Percentiles rank a stretch among this genome's conserved stretches.
phyloP scores from a whole-genome alignment of 2,888 invertebrate genomes.

The Hydrotaea cyrtoneurina region DNA sequence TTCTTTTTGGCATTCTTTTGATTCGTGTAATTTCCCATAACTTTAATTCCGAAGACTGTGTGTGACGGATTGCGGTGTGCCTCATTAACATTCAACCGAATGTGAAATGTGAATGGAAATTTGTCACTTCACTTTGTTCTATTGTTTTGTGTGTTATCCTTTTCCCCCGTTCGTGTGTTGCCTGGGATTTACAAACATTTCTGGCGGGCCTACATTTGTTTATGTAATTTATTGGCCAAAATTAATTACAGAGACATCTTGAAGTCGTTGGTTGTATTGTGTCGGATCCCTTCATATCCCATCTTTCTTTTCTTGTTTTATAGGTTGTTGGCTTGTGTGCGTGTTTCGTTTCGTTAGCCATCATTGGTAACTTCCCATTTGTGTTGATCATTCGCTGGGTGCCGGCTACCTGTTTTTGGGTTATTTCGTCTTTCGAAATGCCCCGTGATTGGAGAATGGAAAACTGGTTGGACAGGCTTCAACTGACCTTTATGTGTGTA shows the following conservation, averaged over 20 bases:
- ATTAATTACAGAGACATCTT: slow-evolving; percentile 40
- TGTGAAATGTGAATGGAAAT: slow-evolving; percentile 39
- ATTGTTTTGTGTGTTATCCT: not conserved
- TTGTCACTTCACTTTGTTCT: slow-evolving; percentile 31
- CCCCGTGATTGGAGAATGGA: slow-evolving; percentile 63
- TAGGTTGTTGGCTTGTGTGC: not conserved
- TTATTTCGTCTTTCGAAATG: slow-evolving; percentile 9
- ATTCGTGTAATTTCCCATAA: slow-evolving; percentile 44
- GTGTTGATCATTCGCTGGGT: slow-evolving; percentile 10
- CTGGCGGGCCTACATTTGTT: not conserved
- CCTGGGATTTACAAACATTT: not conserved
- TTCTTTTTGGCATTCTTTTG: slow-evolving; percentile 31
- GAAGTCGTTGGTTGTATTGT: not conserved
- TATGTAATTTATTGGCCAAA: slow-evolving; percentile 39
- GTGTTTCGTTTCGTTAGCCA: not conserved
- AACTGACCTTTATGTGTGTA: slow-evolving; percentile 55
- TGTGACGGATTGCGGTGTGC: slow-evolving; percentile 42
- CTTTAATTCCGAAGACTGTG: slow-evolving; percentile 8
- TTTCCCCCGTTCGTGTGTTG: not conserved
- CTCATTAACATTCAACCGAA: slow-evolving; percentile 47
- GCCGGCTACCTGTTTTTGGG: slow-evolving; percentile 58
- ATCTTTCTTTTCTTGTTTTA: not conserved
- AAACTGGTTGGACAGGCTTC: slow-evolving; percentile 65
- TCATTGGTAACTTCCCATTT: slow-evolving; percentile 48
- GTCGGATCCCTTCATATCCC: not conserved